Evolutionary conservation across 2,797 vertebrate genomes (phyloP).

Genomic region (Eremophila alpestris): DNA sequence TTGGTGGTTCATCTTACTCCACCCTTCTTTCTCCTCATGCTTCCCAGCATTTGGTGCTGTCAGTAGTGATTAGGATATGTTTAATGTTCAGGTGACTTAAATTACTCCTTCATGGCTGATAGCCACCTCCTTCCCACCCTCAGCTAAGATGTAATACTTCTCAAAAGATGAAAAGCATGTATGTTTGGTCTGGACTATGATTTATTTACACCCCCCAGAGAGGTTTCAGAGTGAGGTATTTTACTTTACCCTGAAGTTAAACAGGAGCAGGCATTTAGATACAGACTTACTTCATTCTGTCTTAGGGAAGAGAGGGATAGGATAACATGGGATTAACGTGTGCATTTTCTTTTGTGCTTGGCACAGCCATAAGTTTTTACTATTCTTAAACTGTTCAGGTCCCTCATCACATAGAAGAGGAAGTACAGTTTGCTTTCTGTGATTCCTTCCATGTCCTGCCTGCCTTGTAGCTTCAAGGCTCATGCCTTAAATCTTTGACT

Average conservation of each 20-base stretch:
- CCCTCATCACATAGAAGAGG: background rate
- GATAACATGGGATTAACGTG: background rate
- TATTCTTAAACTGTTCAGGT: background rate
- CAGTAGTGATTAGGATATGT: background rate
- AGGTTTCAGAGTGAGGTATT: background rate
- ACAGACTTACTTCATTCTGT: background rate
- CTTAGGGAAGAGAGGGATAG: background rate
- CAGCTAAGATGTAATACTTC: background rate
- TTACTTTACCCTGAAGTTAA: background rate
- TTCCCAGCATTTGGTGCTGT: background rate
- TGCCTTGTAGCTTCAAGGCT: background rate
- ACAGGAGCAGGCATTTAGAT: background rate
- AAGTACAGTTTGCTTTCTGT: background rate
- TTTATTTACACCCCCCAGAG: background rate
- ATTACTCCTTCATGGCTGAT: background rate
- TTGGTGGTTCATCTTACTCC: background rate
- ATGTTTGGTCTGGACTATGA: background rate
- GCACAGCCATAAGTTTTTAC: background rate
- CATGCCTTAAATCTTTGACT: background rate
- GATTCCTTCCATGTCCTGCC: background rate
- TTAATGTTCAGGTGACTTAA: background rate
- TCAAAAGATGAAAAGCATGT: background rate
- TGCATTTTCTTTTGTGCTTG: background rate
- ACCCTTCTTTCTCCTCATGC: background rate
- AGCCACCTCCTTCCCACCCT: background rate